phyloP scores from a whole-genome alignment of 1,140 invertebrate species.

The Atopsyche davidsoni region DNA sequence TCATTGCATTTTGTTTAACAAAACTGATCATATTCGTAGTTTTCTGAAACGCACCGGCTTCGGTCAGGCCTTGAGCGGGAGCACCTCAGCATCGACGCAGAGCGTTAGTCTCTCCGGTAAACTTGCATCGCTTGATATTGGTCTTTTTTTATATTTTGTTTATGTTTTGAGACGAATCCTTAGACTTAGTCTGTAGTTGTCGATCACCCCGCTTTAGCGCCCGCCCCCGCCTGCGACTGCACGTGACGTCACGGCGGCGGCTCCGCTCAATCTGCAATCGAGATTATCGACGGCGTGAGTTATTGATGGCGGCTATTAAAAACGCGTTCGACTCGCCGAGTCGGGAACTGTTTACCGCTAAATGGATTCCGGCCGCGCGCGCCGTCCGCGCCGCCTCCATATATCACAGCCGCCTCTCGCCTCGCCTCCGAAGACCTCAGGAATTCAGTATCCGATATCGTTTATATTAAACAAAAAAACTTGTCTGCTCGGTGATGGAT shows the following conservation, averaged over 20 bases:
- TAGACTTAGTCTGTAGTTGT: background rate
- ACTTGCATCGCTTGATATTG: background rate
- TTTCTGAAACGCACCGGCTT: no score
- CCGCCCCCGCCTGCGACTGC: background rate
- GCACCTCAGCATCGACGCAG: no score
- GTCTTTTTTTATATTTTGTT: background rate
- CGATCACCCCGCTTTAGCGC: background rate
- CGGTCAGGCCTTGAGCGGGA: no score
- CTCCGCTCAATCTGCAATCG: slow-evolving; percentile 48
- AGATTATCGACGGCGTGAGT: slow-evolving; percentile 42
- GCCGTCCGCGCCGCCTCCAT: slow-evolving; percentile 21
- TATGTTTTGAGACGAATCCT: no score
- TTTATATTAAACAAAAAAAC: slow-evolving; percentile 30
- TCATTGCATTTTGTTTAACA: background rate
- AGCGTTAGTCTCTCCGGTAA: background rate
- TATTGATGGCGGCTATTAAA: slow-evolving; percentile 51
- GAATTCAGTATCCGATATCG: slow-evolving; percentile 30
- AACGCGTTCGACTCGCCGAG: slow-evolving; percentile 39
- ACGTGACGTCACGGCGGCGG: background rate
- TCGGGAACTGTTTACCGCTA: slow-evolving; percentile 24
- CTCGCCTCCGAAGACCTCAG: slow-evolving; percentile 21
- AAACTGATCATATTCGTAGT: background rate
- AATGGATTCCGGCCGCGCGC: slow-evolving; percentile 30
- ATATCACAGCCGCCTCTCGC: slow-evolving; percentile 28
- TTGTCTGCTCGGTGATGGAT: slow-evolving; percentile 25